Evolutionary conservation across 2,888 invertebrate genomes (phyloP).

Genomic region (Thysanoteuthis rhombus): DNA sequence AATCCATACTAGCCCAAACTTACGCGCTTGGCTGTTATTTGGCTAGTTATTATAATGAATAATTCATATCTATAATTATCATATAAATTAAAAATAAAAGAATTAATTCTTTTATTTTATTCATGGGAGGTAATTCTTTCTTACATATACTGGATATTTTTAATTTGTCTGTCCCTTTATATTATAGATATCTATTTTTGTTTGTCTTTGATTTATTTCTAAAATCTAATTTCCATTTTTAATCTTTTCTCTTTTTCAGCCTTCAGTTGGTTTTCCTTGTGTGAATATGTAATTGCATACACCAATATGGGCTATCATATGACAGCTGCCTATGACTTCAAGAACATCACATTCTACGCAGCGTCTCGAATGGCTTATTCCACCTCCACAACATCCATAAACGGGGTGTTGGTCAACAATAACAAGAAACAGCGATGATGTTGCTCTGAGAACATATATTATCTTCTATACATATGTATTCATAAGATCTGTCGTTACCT

Average conservation of each 20-base stretch:
- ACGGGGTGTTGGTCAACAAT: constrained; percentile 30
- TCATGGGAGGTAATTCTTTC: too few species aligned
- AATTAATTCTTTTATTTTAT: too few species aligned
- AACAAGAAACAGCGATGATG: constrained; percentile 30
- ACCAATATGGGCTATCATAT: constrained; percentile 94
- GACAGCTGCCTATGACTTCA: constrained; percentile 84
- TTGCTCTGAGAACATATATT: background rate
- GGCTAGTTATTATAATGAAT: too few species aligned
- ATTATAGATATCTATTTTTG: too few species aligned
- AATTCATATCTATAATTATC: too few species aligned
- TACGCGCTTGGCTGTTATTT: too few species aligned
- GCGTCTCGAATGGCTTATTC: background rate
- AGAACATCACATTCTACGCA: constrained; percentile 44
- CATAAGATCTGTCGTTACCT: background rate
- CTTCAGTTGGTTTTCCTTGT: constrained; percentile 92
- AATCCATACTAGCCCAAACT: too few species aligned
- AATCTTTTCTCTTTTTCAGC: constrained; percentile 72
- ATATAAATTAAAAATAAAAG: too few species aligned
- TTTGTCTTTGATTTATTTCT: too few species aligned
- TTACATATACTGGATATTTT: too few species aligned
- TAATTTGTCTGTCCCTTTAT: too few species aligned
- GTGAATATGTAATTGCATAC: constrained; percentile 90
- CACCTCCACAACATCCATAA: background rate
- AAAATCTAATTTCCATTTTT: background rate
- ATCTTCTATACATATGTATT: background rate